Percentiles rank a stretch among this genome's conserved stretches.
phyloP scores from a whole-genome alignment of 2,797 vertebrate species.

The Heteromormyrus szaboi region DNA sequence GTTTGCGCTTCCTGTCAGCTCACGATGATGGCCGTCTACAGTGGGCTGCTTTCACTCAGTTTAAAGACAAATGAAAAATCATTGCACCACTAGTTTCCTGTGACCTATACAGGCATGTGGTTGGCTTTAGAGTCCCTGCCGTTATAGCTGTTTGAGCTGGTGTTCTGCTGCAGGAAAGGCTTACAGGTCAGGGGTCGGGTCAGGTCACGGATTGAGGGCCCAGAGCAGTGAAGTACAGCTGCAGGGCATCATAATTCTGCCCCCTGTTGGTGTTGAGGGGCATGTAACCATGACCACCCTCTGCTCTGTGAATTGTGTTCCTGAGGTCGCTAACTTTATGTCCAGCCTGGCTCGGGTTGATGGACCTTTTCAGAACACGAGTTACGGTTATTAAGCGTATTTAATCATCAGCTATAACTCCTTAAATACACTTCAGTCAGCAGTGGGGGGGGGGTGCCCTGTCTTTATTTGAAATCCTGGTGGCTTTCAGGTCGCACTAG shows the following conservation, averaged over 20 bases:
- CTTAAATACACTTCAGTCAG: neutral
- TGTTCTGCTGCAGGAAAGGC: neutral
- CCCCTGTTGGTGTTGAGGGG: neutral
- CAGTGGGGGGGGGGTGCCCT: neutral
- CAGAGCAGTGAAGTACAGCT: neutral
- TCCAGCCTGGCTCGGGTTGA: neutral
- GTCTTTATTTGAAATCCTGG: constrained; percentile 19
- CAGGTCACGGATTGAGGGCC: neutral
- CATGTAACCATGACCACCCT: neutral
- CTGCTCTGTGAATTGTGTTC: neutral
- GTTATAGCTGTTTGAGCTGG: neutral
- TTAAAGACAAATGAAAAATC: neutral
- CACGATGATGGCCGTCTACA: neutral
- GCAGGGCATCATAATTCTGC: neutral
- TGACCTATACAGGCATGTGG: neutral
- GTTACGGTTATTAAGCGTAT: neutral
- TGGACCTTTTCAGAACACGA: neutral
- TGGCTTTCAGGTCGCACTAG: constrained; percentile 52
- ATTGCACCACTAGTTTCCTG: neutral
- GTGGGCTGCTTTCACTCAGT: neutral
- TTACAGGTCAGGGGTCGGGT: neutral
- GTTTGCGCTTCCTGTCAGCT: neutral
- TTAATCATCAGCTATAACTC: neutral
- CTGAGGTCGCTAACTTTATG: neutral
- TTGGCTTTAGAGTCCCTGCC: neutral